Percentiles rank a stretch among this genome's conserved stretches.
Conservation (phyloP, 1,140 invertebrate genomes). For the Meloidogyne hapla region DNA sequence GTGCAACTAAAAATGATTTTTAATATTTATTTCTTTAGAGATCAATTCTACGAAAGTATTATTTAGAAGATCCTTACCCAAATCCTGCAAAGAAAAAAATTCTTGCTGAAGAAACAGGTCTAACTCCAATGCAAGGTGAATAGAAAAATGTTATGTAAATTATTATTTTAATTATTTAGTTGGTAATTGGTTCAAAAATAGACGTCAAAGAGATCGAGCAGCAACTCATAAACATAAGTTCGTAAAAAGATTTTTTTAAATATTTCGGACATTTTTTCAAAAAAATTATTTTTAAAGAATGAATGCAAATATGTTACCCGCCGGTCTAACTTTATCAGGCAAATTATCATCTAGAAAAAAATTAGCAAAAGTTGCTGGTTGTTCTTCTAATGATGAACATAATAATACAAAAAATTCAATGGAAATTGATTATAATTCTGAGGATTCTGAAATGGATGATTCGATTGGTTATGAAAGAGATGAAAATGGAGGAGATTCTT, state of each 20-base stretch:
- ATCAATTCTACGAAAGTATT: conserved; percentile 91
- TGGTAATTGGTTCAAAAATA: conserved; percentile 99
- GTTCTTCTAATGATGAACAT: not conserved
- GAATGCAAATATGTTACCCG: conserved; percentile 9
- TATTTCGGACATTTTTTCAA: not conserved
- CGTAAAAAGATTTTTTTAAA: conserved; percentile 14
- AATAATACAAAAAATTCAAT: too few species aligned
- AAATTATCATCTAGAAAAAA: conserved; percentile 12
- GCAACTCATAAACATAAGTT: conserved; percentile 96
- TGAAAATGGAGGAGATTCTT: too few species aligned
- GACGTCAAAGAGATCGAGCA: conserved; percentile 86
- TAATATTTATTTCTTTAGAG: conserved; percentile 65
- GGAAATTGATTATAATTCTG: too few species aligned
- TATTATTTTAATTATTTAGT: conserved; percentile 64
- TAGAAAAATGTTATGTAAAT: conserved; percentile 65
- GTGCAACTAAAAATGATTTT: too few species aligned
- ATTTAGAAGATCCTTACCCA: conserved; percentile 97
- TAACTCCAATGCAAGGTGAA: conserved; percentile 99
- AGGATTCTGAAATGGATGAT: too few species aligned
- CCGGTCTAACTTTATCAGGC: conserved; percentile 8
- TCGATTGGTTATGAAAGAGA: too few species aligned
- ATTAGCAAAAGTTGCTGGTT: not conserved
- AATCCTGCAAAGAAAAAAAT: conserved; percentile 98
- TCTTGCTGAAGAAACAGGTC: conserved; percentile 89
- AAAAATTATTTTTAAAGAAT: conserved; percentile 14